Conservation (phyloP, 1,140 invertebrate genomes). For the Penaeus vannamei region DNA sequence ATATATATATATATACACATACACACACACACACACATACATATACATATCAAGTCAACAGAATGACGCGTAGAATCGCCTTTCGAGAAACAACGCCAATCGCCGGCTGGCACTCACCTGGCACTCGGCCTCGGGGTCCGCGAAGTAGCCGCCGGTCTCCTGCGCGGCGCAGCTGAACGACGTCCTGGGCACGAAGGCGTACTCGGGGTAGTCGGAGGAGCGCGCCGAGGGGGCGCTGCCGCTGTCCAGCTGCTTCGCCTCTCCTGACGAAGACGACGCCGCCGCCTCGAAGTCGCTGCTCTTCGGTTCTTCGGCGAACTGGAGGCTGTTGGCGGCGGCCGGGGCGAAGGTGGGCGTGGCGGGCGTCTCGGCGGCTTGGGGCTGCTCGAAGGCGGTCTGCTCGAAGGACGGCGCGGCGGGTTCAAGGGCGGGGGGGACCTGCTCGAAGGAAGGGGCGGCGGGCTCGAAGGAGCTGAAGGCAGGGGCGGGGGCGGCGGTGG, state of each 20-base stretch:
- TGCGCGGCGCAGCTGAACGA: slow-evolving; percentile 88
- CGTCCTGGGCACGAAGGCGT: slow-evolving; percentile 77
- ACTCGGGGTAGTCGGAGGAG: slow-evolving; percentile 48
- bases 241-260: background rate
- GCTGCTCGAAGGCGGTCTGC: background rate
- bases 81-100: too few species aligned
- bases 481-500: slow-evolving; percentile 8
- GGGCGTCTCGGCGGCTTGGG: background rate
- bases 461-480: background rate
- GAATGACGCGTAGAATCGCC: too few species aligned
- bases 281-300: background rate
- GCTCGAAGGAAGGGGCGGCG: background rate
- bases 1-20: too few species aligned
- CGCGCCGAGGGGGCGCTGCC: too few species aligned
- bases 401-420: background rate
- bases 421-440: background rate
- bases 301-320: background rate
- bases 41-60: too few species aligned
- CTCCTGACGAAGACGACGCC: background rate
- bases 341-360: background rate
- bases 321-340: background rate
- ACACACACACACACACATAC: too few species aligned
- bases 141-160: slow-evolving; percentile 90
- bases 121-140: slow-evolving; percentile 89
- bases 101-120: slow-evolving; percentile 76